Percentiles rank a stretch among this genome's conserved stretches.
phyloP scores from a whole-genome alignment of 2,113 vertebrate species.

The Enhydra lutris region DNA sequence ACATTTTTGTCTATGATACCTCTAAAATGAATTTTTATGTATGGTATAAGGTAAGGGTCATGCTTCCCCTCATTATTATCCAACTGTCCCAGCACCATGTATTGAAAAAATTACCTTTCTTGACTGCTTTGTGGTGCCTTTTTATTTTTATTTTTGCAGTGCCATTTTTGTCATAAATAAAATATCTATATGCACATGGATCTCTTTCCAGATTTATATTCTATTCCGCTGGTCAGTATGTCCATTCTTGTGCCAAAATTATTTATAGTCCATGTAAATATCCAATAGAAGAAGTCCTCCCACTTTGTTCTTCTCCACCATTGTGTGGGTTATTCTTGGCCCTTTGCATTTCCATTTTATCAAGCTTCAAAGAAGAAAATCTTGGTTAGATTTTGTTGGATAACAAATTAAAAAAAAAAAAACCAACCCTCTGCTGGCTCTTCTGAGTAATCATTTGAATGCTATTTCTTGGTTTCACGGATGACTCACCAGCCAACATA shows the following conservation, averaged over 20 bases:
- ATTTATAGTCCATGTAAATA: slow-evolving; percentile 18
- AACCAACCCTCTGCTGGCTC: not conserved
- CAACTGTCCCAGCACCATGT: not conserved
- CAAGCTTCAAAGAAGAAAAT: not conserved
- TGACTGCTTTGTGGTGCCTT: not conserved
- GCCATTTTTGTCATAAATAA: slow-evolving; percentile 18
- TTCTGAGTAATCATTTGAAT: slow-evolving; percentile 26
- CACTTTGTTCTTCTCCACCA: not conserved
- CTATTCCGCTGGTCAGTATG: not conserved
- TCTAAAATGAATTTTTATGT: not conserved
- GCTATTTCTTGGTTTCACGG: not conserved
- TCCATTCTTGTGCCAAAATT: not conserved
- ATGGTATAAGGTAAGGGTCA: not conserved
- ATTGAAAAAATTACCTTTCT: not conserved
- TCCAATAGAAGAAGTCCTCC: not conserved
- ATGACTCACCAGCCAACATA: not conserved
- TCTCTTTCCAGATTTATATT: slow-evolving; percentile 19
- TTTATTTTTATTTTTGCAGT: not conserved
- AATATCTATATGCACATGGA: not conserved
- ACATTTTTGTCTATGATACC: not conserved
- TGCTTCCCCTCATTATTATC: not conserved
- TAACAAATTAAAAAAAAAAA: not conserved
- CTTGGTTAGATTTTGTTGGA: not conserved
- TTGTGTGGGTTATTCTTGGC: not conserved
- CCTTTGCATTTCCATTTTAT: not conserved